These are phyloP conservation scores for Xyrauchen texanus DNA, from an alignment of 2,113 vertebrate genomes.

Conservation along the genomic window DNA sequence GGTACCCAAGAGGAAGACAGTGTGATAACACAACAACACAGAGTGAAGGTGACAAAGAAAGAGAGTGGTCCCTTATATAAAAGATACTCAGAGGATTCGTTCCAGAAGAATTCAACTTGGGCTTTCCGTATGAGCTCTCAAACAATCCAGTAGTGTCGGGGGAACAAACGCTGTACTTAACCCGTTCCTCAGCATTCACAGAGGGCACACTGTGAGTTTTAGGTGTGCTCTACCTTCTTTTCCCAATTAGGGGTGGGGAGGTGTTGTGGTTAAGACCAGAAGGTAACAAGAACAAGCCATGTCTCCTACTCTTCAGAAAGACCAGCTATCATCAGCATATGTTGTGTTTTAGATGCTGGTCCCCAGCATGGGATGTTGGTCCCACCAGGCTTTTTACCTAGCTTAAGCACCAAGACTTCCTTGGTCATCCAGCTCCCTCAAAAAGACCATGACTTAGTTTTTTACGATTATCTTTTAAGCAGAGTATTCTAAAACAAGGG, in stretches of 20 bases:
- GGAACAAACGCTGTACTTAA: constrained; percentile 60
- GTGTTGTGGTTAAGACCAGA: not conserved
- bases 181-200: constrained; percentile 49
- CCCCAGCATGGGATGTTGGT: no score
- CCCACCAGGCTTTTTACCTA: no score
- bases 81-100: constrained; percentile 68
- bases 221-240: not conserved
- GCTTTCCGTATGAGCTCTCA: constrained; percentile 70
- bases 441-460: no score
- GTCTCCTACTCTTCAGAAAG: no score
- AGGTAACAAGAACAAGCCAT: no score
- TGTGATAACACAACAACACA: constrained; percentile 54
- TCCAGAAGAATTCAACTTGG: constrained; percentile 66
- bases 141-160: constrained; percentile 58
- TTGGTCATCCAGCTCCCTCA: no score
- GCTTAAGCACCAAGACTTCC: no score
- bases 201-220: not conserved
- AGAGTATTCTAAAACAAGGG: no score
- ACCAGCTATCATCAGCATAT: no score
- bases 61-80: constrained; percentile 56
- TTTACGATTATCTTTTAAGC: no score
- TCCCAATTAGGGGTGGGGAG: not conserved
- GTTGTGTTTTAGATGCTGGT: no score
- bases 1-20: constrained; percentile 41
- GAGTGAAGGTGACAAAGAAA: constrained; percentile 23